A percentile compares a stretch with the other conserved stretches of the same genome.
These are phyloP conservation scores for Drosophila borealis DNA, from an alignment of 2,888 invertebrate genomes.

Conservation along the genomic window DNA sequence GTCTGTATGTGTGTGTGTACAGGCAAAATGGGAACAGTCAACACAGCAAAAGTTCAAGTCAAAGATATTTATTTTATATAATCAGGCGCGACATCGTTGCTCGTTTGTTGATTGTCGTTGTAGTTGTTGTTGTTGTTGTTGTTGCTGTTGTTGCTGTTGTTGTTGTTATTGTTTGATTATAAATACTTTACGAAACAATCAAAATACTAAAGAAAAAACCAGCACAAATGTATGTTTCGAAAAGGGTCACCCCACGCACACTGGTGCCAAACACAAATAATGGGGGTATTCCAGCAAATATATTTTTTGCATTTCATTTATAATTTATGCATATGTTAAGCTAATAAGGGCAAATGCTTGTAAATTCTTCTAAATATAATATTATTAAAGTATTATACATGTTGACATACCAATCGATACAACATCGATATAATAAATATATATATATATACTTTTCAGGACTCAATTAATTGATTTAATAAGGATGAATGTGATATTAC, in stretches of 20 bases:
- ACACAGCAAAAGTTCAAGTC: conserved; percentile 72
- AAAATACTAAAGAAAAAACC: conserved; percentile 25
- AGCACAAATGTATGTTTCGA: conserved; percentile 11
- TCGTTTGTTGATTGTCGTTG: conserved; percentile 55
- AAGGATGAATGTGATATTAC: too few relatives aligned
- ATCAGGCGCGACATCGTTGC: conserved; percentile 66
- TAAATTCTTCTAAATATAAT: too few relatives aligned
- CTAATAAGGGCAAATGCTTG: not conserved
- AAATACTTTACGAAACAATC: conserved; percentile 63
- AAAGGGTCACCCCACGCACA: conserved; percentile 43
- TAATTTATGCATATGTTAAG: not conserved
- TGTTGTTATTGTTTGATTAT: conserved; percentile 61
- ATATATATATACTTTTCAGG: not conserved
- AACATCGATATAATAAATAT: too few relatives aligned
- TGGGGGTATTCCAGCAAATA: conserved; percentile 3
- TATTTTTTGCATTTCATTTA: not conserved
- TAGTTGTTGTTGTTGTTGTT: conserved; percentile 9
- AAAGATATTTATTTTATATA: conserved; percentile 69
- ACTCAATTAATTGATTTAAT: too few relatives aligned
- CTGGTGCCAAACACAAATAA: not conserved
- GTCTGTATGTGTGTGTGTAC: conserved; percentile 16
- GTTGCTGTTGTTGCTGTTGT: conserved; percentile 17
- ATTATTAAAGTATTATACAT: too few relatives aligned
- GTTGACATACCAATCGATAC: not conserved
- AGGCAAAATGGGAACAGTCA: conserved; percentile 78